A percentile compares a stretch with the other conserved stretches of the same genome.
These are phyloP conservation scores for Nettapus auritus DNA, from an alignment of 2,113 vertebrate species.

Conservation along the genomic window DNA sequence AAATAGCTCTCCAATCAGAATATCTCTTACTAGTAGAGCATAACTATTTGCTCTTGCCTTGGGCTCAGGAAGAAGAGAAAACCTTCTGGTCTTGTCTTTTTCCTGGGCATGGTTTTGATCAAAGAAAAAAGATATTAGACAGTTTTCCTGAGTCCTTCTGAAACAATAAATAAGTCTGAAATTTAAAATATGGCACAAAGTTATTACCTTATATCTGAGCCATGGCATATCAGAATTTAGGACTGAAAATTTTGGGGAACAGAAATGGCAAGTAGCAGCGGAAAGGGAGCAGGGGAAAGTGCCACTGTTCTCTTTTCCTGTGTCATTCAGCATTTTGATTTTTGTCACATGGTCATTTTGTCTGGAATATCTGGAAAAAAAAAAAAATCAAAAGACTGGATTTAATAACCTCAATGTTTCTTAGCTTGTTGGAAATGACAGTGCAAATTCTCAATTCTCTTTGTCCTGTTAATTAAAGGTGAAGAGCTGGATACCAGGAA, in stretches of 20 bases:
- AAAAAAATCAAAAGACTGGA: background rate
- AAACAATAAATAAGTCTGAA: background rate
- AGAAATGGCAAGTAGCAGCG: background rate
- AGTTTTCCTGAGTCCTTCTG: background rate
- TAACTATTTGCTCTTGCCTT: background rate
- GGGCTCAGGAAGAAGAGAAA: background rate
- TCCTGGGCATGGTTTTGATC: background rate
- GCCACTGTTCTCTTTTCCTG: background rate
- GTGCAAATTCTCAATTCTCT: background rate
- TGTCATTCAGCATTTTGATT: background rate
- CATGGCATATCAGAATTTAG: background rate
- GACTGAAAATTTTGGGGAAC: background rate
- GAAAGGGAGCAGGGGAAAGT: background rate
- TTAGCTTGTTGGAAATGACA: background rate
- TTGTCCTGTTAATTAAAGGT: background rate
- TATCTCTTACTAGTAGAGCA: slow-evolving; percentile 9
- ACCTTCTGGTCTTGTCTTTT: background rate
- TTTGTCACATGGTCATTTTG: background rate
- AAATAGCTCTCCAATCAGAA: background rate
- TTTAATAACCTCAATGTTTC: background rate
- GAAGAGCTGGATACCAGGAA: background rate
- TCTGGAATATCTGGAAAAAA: background rate
- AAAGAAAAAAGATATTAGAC: background rate
- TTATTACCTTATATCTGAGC: background rate
- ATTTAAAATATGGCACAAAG: background rate